phyloP scores from a whole-genome alignment of 1,140 invertebrate genomes.

The Halictus rubicundus region DNA sequence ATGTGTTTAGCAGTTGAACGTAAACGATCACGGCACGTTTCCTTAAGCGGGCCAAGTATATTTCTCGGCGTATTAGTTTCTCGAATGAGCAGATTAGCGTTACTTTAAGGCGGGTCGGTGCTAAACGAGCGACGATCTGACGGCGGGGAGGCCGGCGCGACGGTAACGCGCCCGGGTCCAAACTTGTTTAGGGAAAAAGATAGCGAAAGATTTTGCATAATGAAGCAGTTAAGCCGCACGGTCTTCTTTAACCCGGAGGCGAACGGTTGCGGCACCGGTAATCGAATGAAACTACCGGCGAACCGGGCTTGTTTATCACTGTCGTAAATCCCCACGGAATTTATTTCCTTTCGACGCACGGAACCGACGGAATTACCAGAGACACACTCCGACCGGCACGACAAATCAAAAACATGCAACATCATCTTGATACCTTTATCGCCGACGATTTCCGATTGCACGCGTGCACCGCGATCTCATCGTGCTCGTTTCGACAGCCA shows the following conservation, averaged over 20 bases:
- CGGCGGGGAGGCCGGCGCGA: slow-evolving; percentile 25
- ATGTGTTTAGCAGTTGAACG: slow-evolving; percentile 11
- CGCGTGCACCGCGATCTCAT: too few species aligned
- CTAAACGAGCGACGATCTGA: slow-evolving; percentile 23
- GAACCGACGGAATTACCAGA: neutral
- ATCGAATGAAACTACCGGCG: slow-evolving; percentile 42
- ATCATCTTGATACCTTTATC: too few species aligned
- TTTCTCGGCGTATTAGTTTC: slow-evolving; percentile 41
- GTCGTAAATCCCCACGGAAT: slow-evolving; percentile 26
- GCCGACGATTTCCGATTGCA: too few species aligned
- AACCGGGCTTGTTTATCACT: slow-evolving; percentile 38
- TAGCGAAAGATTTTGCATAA: slow-evolving; percentile 64
- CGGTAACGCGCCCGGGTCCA: slow-evolving; percentile 40
- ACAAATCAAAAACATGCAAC: neutral
- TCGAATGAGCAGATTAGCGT: slow-evolving; percentile 55
- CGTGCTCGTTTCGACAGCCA: too few species aligned
- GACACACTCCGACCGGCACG: neutral
- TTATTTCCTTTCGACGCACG: slow-evolving; percentile 3
- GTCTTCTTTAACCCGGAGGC: slow-evolving; percentile 15
- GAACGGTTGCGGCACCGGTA: slow-evolving; percentile 38
- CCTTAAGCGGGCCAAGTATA: slow-evolving; percentile 32
- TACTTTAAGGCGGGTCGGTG: slow-evolving; percentile 44
- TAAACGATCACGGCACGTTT: slow-evolving; percentile 36
- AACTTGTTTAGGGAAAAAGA: slow-evolving; percentile 51
- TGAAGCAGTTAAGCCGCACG: slow-evolving; percentile 53